Percentiles rank a stretch among this genome's conserved stretches.
phyloP scores from a whole-genome alignment of 30 jellyfish, hydroid and myxozoan species.

The Clytia hemisphaerica region DNA sequence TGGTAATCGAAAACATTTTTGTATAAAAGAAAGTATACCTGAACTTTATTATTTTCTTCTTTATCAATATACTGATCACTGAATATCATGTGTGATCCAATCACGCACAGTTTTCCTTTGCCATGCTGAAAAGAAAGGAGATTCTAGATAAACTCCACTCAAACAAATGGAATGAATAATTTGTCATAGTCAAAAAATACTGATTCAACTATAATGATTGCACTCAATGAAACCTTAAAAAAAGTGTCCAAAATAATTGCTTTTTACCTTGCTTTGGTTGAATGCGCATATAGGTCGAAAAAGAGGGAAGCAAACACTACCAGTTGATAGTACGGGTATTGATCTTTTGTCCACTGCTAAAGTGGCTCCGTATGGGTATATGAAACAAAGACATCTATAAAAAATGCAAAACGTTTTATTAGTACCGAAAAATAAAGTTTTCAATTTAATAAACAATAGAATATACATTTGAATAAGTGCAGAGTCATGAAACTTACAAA shows the following conservation, averaged over 20 bases:
- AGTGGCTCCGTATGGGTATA: conserved; percentile 96
- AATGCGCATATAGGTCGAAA: conserved; percentile 92
- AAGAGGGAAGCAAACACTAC: conserved; percentile 90
- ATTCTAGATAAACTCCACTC: neutral
- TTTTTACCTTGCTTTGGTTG: conserved; percentile 60
- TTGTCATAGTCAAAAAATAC: neutral
- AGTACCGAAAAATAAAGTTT: too few species aligned
- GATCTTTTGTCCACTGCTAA: conserved; percentile 85
- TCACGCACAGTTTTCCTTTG: conserved; percentile 69
- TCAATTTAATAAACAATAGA: too few species aligned
- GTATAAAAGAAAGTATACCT: conserved; percentile 25
- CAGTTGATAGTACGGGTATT: conserved; percentile 76
- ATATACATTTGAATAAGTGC: too few species aligned
- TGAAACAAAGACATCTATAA: conserved; percentile 68
- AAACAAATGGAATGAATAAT: neutral
- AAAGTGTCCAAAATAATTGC: neutral
- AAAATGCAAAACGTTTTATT: neutral
- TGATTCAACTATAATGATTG: neutral
- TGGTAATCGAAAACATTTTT: neutral
- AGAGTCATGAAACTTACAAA: too few species aligned
- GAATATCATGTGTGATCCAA: conserved; percentile 83
- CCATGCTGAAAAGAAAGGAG: conserved; percentile 27
- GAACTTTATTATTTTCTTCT: conserved; percentile 84
- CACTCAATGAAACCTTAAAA: neutral
- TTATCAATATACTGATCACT: conserved; percentile 85